phyloP scores from a whole-genome alignment of 2,888 invertebrate species.

The Lasioglossum malachurum region DNA sequence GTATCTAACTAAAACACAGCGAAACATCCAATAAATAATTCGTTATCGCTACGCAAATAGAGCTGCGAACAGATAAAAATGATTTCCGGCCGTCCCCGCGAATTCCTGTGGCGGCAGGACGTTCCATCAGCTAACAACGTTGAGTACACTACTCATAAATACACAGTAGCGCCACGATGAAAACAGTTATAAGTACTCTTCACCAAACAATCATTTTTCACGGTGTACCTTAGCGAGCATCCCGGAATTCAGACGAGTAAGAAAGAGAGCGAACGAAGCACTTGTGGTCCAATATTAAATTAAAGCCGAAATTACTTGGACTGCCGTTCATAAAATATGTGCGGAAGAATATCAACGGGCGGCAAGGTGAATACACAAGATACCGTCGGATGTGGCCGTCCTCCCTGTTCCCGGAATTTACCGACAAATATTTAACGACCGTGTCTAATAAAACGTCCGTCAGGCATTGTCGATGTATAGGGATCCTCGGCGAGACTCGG shows the following conservation, averaged over 20 bases:
- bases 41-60: neutral
- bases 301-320: constrained; percentile 5
- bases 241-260: neutral
- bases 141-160: neutral
- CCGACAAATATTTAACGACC: constrained; percentile 37
- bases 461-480: neutral
- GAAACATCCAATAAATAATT: neutral
- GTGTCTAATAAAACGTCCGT: constrained; percentile 30
- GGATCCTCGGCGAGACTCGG: neutral
- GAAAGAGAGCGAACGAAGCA: neutral
- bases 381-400: constrained; percentile 6
- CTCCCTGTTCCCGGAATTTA: neutral
- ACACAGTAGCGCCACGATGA: neutral
- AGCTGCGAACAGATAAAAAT: neutral
- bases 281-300: constrained; percentile 20
- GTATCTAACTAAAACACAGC: neutral
- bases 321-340: neutral
- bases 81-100: neutral
- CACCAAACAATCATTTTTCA: neutral
- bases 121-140: neutral
- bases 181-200: neutral
- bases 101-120: neutral
- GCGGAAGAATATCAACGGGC: neutral
- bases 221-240: neutral
- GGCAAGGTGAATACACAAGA: constrained; percentile 27